Base-by-base conservation (phyloP, 2,888 invertebrate genomes). In the Tinea pellionella region DNA sequence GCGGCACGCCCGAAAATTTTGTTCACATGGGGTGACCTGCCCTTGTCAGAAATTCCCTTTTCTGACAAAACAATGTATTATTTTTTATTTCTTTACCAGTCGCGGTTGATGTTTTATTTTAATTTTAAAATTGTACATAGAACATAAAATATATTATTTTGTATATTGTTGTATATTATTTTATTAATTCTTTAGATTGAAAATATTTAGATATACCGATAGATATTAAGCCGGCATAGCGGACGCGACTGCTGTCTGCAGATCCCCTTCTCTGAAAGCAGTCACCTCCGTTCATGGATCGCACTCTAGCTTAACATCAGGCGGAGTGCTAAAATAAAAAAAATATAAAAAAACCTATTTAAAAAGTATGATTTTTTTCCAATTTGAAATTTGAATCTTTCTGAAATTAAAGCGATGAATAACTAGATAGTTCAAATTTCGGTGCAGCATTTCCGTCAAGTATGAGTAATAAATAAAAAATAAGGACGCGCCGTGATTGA, bases 391-490 rank as follows among this genome's bases (percentile, higher is more conserved):
- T 3, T 3, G 6, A 24, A 24, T 3, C 24, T 24, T 6, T 24
- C 6, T 37, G 2, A 9, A 2, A 9, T 2, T 37, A 2, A 37
- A 37, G 37, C 2, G 2, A 37, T 37, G 2, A 16, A 47, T 47
- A 16, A 47, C 13, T 47, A 15, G 9, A 15, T 47, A 15, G 47
- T 47, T 47, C 47, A 4, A n/a, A 16, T 47, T 47, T 47, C 47
- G 15, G 15, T 47, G 47, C 47, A 47, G 53, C 24, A 18, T 53
- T 24, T 24, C 53, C 53, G 53, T 53, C 53, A 53, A 53, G 19
- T 53, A 18, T 24, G 53, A 63, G 69, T 68, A 71, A 76, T 81
- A 80, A 80, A 81, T 81, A 77, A 78, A 74, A 78, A 75, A 59
- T 42, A 41, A 59, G 42, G 41, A 24, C 15, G 70, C 67, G 66